Evolutionary conservation across 2,797 vertebrate genomes (phyloP), one percentile per base, ranked within the genome.

Genomic region (Anniella stebbinsi): DNA sequence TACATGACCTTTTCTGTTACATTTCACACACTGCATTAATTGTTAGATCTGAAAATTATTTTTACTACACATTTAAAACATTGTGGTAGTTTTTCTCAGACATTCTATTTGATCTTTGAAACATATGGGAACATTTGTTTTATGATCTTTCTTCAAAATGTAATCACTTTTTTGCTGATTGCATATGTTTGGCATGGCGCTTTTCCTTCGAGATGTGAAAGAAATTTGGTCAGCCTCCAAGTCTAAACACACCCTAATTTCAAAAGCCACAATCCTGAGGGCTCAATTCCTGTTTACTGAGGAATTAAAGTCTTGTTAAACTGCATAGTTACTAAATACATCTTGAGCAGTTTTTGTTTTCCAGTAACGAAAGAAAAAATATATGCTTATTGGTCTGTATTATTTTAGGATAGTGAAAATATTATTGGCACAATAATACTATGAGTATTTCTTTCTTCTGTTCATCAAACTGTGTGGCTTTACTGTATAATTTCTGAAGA

Each of bases 231-330:
- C 88, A 93, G 91, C 91, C 88, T 97, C 96, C 97, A 97, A 97
- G 94, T 93, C 95, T 96, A 97, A 97, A 97, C 97, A 98, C 96
- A 97, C 98, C 97, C 97, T 98, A 97, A 98, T 97, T 98, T 97
- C 95, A 97, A 98, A 98, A 98, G 96, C 97, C 98, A 95, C 97
- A 97, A 96, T 97, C 96, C 92, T 92, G 18, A 96, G 96, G 96
- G 96, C 97, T 97, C 97, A 96, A 96, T 97, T 97, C 97, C 95
- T 97, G 96, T 97, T 98, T 98, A 97, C 95, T 94, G 88, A 97
- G 96, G 95, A 96, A 96, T 97, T 97, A 96, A 96, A 97, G 97
- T 94, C 96, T 95, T 96, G 95, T 97, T 96, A 97, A 97, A 96
- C 94, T 93, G 86, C 93, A 90, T 36, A 92, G 92, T 96, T 96